Evolutionary conservation across 2,888 invertebrate genomes (phyloP).

Genomic region (Volucella zonaria): DNA sequence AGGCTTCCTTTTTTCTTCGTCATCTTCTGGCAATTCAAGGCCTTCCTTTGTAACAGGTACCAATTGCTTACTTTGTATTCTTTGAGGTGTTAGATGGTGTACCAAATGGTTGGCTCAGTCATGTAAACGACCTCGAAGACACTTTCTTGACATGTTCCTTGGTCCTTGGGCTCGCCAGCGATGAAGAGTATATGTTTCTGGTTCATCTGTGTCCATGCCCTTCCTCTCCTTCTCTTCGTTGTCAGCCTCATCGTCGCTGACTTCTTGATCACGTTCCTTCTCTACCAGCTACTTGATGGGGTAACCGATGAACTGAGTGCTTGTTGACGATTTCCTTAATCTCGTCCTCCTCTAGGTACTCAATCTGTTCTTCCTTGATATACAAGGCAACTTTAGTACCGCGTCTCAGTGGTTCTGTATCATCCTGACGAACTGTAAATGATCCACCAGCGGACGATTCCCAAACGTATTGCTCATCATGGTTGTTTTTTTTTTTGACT

Average conservation of each 20-base stretch:
- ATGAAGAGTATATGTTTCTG: slow-evolving; percentile 96
- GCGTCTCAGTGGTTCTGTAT: slow-evolving; percentile 91
- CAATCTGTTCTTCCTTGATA: slow-evolving; percentile 92
- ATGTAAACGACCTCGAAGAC: slow-evolving; percentile 99
- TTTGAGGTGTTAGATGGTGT: slow-evolving; percentile 98
- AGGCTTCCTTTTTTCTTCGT: slow-evolving; percentile 97
- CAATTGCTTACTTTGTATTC: slow-evolving; percentile 97
- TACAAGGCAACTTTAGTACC: slow-evolving; percentile 95
- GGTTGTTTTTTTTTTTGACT: slow-evolving; percentile 98
- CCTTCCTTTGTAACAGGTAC: slow-evolving; percentile 99
- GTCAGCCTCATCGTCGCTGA: too few relatives aligned
- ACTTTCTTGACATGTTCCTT: slow-evolving; percentile 97
- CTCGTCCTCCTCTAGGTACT: too few relatives aligned
- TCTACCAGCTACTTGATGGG: too few relatives aligned
- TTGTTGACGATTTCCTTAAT: too few relatives aligned
- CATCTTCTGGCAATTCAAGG: slow-evolving; percentile 97
- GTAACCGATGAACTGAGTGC: too few relatives aligned
- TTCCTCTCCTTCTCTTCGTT: slow-evolving; percentile 85
- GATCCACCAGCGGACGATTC: slow-evolving; percentile 99
- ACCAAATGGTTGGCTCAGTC: slow-evolving; percentile 99
- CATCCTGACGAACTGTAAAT: slow-evolving; percentile 93
- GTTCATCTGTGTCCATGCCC: slow-evolving; percentile 83
- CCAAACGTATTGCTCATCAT: slow-evolving; percentile 99
- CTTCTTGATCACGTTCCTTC: too few relatives aligned
- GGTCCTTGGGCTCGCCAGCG: slow-evolving; percentile 95